Conservation (phyloP, 2,797 vertebrate genomes). For the Pseudomugil gertrudae region DNA sequence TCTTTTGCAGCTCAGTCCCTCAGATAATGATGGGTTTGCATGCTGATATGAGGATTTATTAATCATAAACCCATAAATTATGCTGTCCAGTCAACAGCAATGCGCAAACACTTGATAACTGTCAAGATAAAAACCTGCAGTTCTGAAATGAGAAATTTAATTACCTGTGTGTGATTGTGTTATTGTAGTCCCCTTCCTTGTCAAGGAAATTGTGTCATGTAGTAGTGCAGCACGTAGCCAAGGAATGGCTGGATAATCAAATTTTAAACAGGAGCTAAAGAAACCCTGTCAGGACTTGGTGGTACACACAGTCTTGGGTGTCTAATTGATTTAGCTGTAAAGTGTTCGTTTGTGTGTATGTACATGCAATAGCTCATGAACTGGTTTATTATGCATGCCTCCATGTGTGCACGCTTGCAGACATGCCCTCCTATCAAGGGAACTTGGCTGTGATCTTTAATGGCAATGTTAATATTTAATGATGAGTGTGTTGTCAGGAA, state of each 20-base stretch:
- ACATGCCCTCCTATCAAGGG: slow-evolving; percentile 52
- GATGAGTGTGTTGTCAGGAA: slow-evolving; percentile 68
- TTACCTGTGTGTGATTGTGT: slow-evolving; percentile 53
- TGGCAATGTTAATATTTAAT: slow-evolving; percentile 79
- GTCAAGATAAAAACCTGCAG: slow-evolving; percentile 44
- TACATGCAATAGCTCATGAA: background rate
- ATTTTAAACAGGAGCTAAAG: slow-evolving; percentile 65
- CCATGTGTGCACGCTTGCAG: slow-evolving; percentile 14
- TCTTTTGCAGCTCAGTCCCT: slow-evolving; percentile 11
- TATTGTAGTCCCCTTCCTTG: slow-evolving; percentile 28
- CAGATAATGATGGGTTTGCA: slow-evolving; percentile 48
- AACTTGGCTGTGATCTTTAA: slow-evolving; percentile 74
- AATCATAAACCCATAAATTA: slow-evolving; percentile 61
- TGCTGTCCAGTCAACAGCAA: slow-evolving; percentile 45
- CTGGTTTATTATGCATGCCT: slow-evolving; percentile 23
- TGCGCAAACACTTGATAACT: slow-evolving; percentile 54
- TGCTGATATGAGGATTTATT: slow-evolving; percentile 59
- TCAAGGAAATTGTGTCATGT: slow-evolving; percentile 52
- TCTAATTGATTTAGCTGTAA: slow-evolving; percentile 64
- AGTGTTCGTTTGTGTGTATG: slow-evolving; percentile 23
- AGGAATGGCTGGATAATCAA: slow-evolving; percentile 52
- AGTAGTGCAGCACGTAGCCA: slow-evolving; percentile 20
- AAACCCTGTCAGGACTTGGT: slow-evolving; percentile 58
- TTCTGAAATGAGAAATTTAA: slow-evolving; percentile 60
- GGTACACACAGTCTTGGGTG: slow-evolving; percentile 48